Evolutionary conservation across 2,797 vertebrate species (phyloP).

Genomic region (Notamacropus eugenii): DNA sequence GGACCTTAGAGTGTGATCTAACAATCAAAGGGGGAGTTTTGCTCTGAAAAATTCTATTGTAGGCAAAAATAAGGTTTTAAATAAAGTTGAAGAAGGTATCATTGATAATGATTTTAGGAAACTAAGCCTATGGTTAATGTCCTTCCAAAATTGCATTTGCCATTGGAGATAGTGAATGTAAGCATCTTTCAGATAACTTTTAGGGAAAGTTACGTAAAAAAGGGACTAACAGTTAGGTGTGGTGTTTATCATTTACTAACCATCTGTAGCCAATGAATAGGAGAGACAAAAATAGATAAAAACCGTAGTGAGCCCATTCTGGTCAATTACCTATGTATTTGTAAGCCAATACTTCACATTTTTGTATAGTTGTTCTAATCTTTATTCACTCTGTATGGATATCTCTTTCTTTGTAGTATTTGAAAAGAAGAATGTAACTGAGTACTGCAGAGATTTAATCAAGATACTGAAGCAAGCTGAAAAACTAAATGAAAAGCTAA

Average conservation of each 20-base stretch:
- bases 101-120: background rate
- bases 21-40: slow-evolving; percentile 14
- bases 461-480: slow-evolving; percentile 91
- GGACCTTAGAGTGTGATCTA: background rate
- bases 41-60: slow-evolving; percentile 25
- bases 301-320: background rate
- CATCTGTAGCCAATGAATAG: background rate
- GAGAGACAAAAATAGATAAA: slow-evolving; percentile 22
- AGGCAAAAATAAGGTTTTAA: slow-evolving; percentile 23
- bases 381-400: slow-evolving; percentile 6
- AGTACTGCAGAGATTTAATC: slow-evolving; percentile 90
- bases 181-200: background rate
- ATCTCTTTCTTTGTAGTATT: slow-evolving; percentile 59
- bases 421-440: slow-evolving; percentile 85
- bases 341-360: background rate
- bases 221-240: background rate
- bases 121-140: slow-evolving; percentile 9
- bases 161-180: background rate
- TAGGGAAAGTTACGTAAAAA: slow-evolving; percentile 43
- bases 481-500: slow-evolving; percentile 92
- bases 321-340: background rate
- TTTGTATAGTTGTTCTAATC: slow-evolving; percentile 12
- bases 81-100: slow-evolving; percentile 25
- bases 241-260: background rate
- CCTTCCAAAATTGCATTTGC: background rate